Percentiles rank a stretch among this genome's conserved stretches.
These are phyloP conservation scores for Champsocephalus esox DNA, from an alignment of 2,797 vertebrate genomes.

Conservation along the genomic window DNA sequence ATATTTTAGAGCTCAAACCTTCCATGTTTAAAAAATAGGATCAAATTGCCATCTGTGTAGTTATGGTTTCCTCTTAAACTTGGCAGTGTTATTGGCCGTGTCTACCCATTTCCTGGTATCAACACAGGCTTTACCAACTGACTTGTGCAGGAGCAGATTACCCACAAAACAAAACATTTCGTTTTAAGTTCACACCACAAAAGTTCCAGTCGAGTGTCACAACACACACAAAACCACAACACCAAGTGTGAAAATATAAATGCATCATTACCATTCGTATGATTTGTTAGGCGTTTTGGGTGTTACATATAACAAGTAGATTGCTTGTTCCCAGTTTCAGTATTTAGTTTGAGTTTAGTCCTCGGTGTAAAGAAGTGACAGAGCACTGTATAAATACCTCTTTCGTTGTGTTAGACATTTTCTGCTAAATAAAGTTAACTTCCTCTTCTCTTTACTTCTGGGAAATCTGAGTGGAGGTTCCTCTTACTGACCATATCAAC, in stretches of 20 bases:
- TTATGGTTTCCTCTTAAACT: conserved; percentile 65
- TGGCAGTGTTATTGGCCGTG: conserved; percentile 15
- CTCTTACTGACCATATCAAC: conserved; percentile 75
- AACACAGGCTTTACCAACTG: conserved; percentile 44
- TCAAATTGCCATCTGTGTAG: conserved; percentile 37
- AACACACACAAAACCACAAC: conserved; percentile 33
- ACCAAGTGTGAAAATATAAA: conserved; percentile 30
- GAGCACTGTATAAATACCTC: conserved; percentile 57
- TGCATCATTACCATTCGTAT: not conserved
- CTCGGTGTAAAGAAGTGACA: conserved; percentile 34
- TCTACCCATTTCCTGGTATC: conserved; percentile 66
- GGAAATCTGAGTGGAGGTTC: conserved; percentile 80
- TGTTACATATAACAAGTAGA: not conserved
- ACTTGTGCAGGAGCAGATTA: conserved; percentile 31
- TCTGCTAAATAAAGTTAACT: conserved; percentile 78
- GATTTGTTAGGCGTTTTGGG: not conserved
- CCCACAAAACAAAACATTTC: conserved; percentile 6
- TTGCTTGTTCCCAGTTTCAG: conserved; percentile 32
- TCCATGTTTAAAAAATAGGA: conserved; percentile 30
- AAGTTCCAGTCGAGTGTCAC: not conserved
- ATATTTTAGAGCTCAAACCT: not conserved
- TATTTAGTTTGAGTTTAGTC: conserved; percentile 32
- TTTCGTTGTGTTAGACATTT: conserved; percentile 63
- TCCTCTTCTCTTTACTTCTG: conserved; percentile 83
- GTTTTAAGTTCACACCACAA: conserved; percentile 14